Base-by-base conservation (phyloP, 2,797 vertebrate species). In the Sorex maritimensis region DNA sequence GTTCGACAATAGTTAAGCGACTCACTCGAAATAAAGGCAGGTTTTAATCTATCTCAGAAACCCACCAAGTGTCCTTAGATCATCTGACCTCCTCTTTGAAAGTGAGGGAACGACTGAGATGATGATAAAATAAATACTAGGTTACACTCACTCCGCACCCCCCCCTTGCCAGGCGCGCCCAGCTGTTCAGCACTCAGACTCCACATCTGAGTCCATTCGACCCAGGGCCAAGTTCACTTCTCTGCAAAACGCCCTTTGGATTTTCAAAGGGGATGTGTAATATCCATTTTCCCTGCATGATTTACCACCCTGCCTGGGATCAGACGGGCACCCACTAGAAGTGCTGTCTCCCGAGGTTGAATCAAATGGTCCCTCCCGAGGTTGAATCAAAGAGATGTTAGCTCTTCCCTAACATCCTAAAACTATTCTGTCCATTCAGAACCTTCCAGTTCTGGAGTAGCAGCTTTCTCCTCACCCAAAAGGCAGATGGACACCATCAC, bases 1-100 rank as follows among this genome's bases (percentile, higher is more conserved):
- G 90, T 94, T 92, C 95, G 92, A 96, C 83, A 96, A 94, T 85
- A 90, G 94, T 95, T 95, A 93, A n/a, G 0, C 96, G 90, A 94
- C 77, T 95, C 81, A 38, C 89, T 67, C 80, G 82, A 86, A 87
- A 81, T 88, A 55, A 28, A 28, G 84, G 61, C 11, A 3, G 63
- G 78, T 90, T 94, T 90, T 49, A 95, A 95, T 96, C 86, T 87
- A 88, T 84, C 86, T 80, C 71, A 28, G 79, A 93, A 75, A 23
- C 17, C 21, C 81, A 81, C 55, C 63, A 96, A 96, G 69, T 17
- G 30, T 75, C 24, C 84, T 92, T 52, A 34, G 81, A 69, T 88
- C 80, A 74, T 68, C 30, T 0, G 89, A 77, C 77, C 30, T 95
- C 3, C 0, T 88, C 28, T 80, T 44, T 61, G 78, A 63, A 92